A percentile compares a stretch with the other conserved stretches of the same genome.
These are phyloP conservation scores for Andrena dorsata DNA, from an alignment of 2,888 invertebrate species.

Conservation along the genomic window DNA sequence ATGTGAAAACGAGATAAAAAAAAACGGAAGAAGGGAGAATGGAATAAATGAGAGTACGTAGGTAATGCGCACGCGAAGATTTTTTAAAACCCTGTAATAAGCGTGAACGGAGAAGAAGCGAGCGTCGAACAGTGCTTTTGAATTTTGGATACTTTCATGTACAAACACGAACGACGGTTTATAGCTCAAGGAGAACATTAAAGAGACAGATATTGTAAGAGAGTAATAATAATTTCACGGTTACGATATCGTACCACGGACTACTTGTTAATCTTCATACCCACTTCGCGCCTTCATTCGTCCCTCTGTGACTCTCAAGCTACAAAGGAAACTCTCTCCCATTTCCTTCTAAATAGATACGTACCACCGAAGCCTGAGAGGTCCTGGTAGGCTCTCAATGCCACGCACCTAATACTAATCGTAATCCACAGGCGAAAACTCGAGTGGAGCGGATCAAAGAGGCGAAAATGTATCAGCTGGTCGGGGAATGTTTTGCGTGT, in stretches of 20 bases:
- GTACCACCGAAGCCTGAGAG: too few species aligned
- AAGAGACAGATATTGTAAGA: slow-evolving; percentile 74
- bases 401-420: background rate
- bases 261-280: slow-evolving; percentile 10
- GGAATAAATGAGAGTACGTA: slow-evolving; percentile 29
- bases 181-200: slow-evolving; percentile 71
- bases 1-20: slow-evolving; percentile 16
- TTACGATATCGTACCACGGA: slow-evolving; percentile 67
- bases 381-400: too few species aligned
- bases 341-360: too few species aligned
- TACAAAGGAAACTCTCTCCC: background rate
- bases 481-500: slow-evolving; percentile 4
- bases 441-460: too few species aligned
- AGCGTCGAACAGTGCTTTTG: slow-evolving; percentile 69
- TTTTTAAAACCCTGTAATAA: slow-evolving; percentile 52
- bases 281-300: background rate
- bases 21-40: background rate
- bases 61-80: slow-evolving; percentile 44
- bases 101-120: slow-evolving; percentile 45
- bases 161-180: slow-evolving; percentile 72
- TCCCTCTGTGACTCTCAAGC: background rate
- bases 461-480: background rate
- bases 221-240: slow-evolving; percentile 75
- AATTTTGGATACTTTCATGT: slow-evolving; percentile 74
- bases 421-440: background rate